Conservation (phyloP, 2,797 vertebrate species). For the Falco rusticolus region DNA sequence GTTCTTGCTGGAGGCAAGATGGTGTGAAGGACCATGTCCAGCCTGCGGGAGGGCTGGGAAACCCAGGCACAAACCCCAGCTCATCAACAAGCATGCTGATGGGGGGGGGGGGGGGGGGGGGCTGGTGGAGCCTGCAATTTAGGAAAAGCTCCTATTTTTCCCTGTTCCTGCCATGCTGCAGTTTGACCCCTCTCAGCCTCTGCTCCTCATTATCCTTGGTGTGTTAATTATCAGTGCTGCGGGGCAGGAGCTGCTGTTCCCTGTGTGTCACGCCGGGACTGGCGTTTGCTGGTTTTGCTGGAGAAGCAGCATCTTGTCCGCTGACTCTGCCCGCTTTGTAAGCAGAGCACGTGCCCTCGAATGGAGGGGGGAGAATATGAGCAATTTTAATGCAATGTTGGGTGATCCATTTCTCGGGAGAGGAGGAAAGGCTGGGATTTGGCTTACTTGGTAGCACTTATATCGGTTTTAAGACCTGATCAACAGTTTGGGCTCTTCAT, state of each 20-base stretch:
- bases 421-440: neutral
- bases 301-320: neutral
- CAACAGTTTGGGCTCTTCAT: neutral
- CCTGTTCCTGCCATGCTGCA: neutral
- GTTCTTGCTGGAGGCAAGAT: neutral
- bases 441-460: neutral
- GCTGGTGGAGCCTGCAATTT: neutral
- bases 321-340: neutral
- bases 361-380: neutral
- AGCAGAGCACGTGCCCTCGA: neutral
- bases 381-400: neutral
- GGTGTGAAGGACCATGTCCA: neutral
- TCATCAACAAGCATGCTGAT: rapidly evolving
- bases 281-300: neutral
- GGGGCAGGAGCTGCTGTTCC: neutral
- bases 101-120: too few species aligned
- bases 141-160: neutral
- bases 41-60: neutral
- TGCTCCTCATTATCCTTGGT: neutral
- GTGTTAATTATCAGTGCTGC: neutral
- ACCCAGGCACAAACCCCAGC: neutral
- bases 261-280: neutral
- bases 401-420: neutral
- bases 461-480: slow-evolving; percentile 9
- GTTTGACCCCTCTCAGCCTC: neutral